These are phyloP conservation scores for Formica selysi DNA, from an alignment of 1,140 invertebrate species.

Conservation along the genomic window DNA sequence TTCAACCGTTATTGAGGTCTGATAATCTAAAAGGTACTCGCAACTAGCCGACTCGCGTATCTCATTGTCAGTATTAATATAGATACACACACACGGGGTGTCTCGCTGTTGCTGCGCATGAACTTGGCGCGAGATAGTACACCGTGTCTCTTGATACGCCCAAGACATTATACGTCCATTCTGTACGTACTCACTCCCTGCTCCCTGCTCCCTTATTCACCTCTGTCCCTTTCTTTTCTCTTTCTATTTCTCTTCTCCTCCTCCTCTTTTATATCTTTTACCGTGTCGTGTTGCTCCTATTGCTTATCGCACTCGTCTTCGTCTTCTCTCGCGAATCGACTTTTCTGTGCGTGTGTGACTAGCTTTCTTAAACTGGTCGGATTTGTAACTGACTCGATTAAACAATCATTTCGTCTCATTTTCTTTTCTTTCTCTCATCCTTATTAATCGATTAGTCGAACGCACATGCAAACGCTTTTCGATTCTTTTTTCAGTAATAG, in stretches of 20 bases:
- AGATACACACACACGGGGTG: too few species aligned
- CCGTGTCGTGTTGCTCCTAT: too few species aligned
- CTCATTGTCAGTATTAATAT: too few species aligned
- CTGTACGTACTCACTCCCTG: constrained; percentile 47
- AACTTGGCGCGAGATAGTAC: too few species aligned
- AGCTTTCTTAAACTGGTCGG: constrained; percentile 61
- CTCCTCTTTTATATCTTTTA: not conserved
- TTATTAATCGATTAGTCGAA: not conserved
- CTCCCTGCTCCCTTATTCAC: constrained; percentile 6
- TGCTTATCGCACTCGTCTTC: not conserved
- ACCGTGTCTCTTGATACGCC: constrained; percentile 47
- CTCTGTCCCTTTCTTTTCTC: not conserved
- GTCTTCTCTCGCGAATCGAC: not conserved
- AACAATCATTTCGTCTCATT: constrained; percentile 60
- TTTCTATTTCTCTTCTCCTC: constrained; percentile 10
- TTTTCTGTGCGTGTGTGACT: not conserved
- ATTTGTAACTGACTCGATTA: constrained; percentile 56
- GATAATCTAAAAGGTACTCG: too few species aligned
- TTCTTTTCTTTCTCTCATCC: constrained; percentile 32
- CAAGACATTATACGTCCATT: constrained; percentile 72
- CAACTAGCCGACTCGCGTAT: too few species aligned
- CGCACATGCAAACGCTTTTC: too few species aligned
- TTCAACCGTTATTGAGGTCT: too few species aligned
- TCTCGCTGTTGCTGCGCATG: too few species aligned
- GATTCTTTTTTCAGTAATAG: too few species aligned